Evolutionary conservation across 2,888 invertebrate genomes (phyloP).

Genomic region (Pocota personata): DNA sequence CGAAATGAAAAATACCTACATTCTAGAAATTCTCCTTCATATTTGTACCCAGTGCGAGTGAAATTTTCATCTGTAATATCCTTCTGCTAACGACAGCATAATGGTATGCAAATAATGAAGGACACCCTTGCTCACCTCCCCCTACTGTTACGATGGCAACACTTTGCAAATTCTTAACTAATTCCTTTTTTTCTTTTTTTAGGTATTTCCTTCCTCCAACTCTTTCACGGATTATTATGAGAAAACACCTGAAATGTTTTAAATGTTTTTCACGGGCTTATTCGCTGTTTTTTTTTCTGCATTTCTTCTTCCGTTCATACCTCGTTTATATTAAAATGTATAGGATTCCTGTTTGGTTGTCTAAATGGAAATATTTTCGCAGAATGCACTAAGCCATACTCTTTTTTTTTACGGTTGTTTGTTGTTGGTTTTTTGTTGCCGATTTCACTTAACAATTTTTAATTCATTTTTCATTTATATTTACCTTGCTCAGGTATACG

Average conservation of each 20-base stretch:
- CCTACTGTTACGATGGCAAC: conserved; percentile 11
- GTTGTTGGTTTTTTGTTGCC: not conserved
- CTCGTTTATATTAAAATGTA: conserved; percentile 32
- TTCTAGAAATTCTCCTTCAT: conserved; percentile 9
- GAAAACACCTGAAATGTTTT: conserved; percentile 63
- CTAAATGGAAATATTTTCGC: conserved; percentile 62
- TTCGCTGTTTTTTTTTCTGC: conserved; percentile 19
- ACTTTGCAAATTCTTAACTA: conserved; percentile 60
- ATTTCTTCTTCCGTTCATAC: conserved; percentile 20
- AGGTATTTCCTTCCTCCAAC: conserved; percentile 2
- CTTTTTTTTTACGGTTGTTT: not conserved
- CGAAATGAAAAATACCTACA: conserved; percentile 49
- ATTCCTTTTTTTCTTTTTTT: conserved; percentile 7
- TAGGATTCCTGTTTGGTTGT: conserved; percentile 49
- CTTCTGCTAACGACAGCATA: conserved; percentile 1
- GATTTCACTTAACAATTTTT: conserved; percentile 64
- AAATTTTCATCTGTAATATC: conserved; percentile 17
- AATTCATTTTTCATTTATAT: conserved; percentile 69
- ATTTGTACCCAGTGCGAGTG: not conserved
- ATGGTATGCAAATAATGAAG: conserved; percentile 4
- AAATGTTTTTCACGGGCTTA: conserved; percentile 40
- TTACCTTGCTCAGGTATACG: conserved; percentile 38
- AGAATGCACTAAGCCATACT: conserved; percentile 52
- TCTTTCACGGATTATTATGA: conserved; percentile 55
- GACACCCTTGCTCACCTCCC: not conserved